Percentiles rank a stretch among this genome's conserved stretches.
Conservation (phyloP, 2,888 invertebrate species). For the Stenichneumon culpator region DNA sequence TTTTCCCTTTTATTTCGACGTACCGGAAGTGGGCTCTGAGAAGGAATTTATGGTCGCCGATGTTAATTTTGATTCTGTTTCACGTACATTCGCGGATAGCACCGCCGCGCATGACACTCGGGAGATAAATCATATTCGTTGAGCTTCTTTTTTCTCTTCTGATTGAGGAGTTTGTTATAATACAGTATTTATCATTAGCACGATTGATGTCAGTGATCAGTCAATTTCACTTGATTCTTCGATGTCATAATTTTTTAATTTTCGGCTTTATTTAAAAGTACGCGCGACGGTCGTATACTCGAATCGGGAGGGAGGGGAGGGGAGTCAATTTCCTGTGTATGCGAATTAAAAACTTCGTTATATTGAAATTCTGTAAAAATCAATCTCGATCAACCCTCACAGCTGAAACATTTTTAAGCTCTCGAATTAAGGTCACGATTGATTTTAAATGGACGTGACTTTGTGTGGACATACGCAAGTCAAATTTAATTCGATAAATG, state of each 20-base stretch:
- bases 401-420: background rate
- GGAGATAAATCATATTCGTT: slow-evolving; percentile 37
- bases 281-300: background rate
- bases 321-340: background rate
- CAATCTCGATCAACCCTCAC: background rate
- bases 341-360: background rate
- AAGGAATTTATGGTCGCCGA: slow-evolving; percentile 54
- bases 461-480: background rate
- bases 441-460: background rate
- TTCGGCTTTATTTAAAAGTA: background rate
- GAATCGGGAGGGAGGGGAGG: background rate
- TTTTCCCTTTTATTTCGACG: slow-evolving; percentile 4
- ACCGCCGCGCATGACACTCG: slow-evolving; percentile 9
- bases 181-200: slow-evolving; percentile 4
- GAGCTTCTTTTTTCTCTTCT: background rate
- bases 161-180: background rate
- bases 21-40: slow-evolving; percentile 55
- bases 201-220: slow-evolving; percentile 39
- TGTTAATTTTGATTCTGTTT: slow-evolving; percentile 15
- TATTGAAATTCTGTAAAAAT: background rate
- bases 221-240: slow-evolving; percentile 49
- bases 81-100: background rate
- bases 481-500: background rate
- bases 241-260: background rate
- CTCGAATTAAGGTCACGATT: background rate